A percentile compares a stretch with the other conserved stretches of the same genome.
Evolutionary conservation across 1,140 invertebrate genomes (phyloP).

Genomic region (Trinorchestia longiramus): DNA sequence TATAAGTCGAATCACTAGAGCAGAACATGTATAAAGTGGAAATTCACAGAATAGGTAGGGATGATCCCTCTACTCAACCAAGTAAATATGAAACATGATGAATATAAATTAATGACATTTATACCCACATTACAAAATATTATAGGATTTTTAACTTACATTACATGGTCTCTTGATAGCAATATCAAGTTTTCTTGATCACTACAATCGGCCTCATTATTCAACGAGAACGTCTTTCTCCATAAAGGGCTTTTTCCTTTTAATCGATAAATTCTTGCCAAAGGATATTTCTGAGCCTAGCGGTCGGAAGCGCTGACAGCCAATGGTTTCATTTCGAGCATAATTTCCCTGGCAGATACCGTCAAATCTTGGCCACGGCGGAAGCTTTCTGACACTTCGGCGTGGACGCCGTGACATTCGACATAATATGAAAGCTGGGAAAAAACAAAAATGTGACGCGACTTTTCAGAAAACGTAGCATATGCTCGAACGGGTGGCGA

Average conservation of each 20-base stretch:
- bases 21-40: too few relatives aligned
- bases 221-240: not conserved
- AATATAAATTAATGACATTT: too few relatives aligned
- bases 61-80: too few relatives aligned
- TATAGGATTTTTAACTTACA: not conserved
- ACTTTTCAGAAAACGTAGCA: not conserved
- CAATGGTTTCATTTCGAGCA: not conserved
- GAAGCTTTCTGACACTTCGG: not conserved
- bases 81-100: too few relatives aligned
- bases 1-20: too few relatives aligned
- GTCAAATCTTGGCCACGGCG: not conserved
- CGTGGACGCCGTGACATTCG: not conserved
- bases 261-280: not conserved
- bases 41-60: too few relatives aligned
- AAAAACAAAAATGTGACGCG: not conserved
- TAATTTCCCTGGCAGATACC: not conserved
- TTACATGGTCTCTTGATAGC: not conserved
- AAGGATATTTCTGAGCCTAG: not conserved
- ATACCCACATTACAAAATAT: not conserved
- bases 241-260: not conserved
- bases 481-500: not conserved
- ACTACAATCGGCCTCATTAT: not conserved
- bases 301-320: too few relatives aligned
- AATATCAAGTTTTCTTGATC: not conserved
- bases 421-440: not conserved